Evolutionary conservation across 37 sponge, comb jelly and placozoan genomes (phyloP).

Genomic region (Beroe forskalii): DNA sequence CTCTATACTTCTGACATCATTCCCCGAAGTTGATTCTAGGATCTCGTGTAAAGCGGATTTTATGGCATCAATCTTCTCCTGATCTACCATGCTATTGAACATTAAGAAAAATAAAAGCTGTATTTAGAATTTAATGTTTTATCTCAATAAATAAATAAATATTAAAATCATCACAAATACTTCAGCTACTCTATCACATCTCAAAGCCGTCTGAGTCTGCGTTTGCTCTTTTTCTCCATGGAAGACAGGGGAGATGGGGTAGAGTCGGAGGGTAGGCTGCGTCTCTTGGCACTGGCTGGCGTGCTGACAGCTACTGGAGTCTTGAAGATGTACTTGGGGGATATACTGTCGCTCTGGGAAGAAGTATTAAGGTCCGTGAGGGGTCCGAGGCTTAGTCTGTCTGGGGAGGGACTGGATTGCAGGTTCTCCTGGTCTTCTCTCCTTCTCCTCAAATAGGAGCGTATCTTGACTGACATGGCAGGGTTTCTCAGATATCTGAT

Average conservation of each 20-base stretch:
- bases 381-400: neutral
- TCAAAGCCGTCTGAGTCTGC: neutral
- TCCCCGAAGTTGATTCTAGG: too few relatives aligned
- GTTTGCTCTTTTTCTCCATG: conserved; percentile 5
- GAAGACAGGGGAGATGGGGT: conserved; percentile 1
- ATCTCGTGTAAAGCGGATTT: too few relatives aligned
- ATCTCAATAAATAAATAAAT: conserved; percentile 55
- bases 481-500: neutral
- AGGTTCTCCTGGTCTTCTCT: conserved; percentile 56
- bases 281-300: neutral
- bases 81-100: too few relatives aligned
- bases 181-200: neutral
- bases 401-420: neutral
- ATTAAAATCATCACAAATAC: neutral
- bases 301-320: neutral
- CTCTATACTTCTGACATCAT: neutral
- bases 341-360: neutral
- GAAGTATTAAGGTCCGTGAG: neutral
- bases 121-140: too few relatives aligned
- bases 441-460: neutral
- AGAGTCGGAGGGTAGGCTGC: neutral
- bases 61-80: too few relatives aligned
- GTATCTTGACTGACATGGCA: neutral
- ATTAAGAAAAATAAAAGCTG: too few relatives aligned
- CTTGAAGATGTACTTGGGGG: conserved; percentile 9